Conservation (phyloP, 2,113 vertebrate genomes). For the Cariama cristata region DNA sequence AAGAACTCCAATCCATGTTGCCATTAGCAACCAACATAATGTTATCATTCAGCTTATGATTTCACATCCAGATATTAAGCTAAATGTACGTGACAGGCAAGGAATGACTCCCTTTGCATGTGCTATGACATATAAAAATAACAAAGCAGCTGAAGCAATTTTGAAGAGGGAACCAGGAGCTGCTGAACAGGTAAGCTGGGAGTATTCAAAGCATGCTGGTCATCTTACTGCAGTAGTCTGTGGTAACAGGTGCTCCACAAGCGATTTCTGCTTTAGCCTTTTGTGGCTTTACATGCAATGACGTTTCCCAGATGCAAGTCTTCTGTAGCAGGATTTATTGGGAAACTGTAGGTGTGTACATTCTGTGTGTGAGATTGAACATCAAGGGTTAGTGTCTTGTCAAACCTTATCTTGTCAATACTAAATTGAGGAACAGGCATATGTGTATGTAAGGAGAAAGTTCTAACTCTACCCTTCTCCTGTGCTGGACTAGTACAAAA, state of each 20-base stretch:
- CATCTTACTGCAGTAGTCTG: background rate
- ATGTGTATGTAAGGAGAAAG: background rate
- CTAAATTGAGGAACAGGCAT: background rate
- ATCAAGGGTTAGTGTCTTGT: background rate
- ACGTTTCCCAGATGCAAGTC: background rate
- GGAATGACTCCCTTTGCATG: conserved; percentile 97
- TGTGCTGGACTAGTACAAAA: background rate
- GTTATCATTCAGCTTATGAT: conserved; percentile 97
- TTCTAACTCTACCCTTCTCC: background rate
- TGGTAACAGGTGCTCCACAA: background rate
- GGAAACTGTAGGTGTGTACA: background rate
- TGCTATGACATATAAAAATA: conserved; percentile 98
- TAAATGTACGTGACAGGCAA: conserved; percentile 91
- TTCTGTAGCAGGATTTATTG: background rate
- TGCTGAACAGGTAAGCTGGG: conserved; percentile 89
- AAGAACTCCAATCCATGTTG: conserved; percentile 92
- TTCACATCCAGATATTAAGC: conserved; percentile 92
- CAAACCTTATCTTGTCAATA: background rate
- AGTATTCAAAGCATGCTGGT: background rate
- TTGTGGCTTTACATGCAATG: background rate
- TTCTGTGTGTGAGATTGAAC: background rate
- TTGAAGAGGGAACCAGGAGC: conserved; percentile 94
- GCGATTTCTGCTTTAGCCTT: background rate
- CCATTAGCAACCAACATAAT: conserved; percentile 94
- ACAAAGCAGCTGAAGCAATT: conserved; percentile 96